Evolutionary conservation across 2,797 vertebrate species (phyloP).

Genomic region (Eidolon dupreanum): DNA sequence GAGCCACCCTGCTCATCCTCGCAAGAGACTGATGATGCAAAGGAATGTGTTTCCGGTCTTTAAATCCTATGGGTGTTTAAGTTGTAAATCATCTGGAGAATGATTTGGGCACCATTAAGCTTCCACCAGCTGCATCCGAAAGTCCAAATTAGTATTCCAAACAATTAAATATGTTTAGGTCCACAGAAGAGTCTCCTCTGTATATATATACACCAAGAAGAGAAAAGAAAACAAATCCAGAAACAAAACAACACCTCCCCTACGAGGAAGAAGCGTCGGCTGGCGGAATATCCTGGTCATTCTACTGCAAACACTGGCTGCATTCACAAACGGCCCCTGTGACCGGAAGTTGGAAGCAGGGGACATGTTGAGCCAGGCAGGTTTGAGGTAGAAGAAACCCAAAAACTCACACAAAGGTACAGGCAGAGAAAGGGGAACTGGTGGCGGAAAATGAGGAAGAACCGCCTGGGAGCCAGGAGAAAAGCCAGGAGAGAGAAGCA

Average conservation of each 20-base stretch:
- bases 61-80: not conserved
- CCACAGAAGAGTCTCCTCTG: not conserved
- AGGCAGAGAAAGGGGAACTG: not conserved
- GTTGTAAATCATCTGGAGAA: not conserved
- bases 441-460: not conserved
- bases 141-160: not conserved
- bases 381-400: not conserved
- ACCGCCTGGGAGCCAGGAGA: not conserved
- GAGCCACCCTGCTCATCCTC: accelerated
- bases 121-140: not conserved
- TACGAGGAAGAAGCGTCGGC: not conserved
- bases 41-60: not conserved
- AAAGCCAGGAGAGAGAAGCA: accelerated
- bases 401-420: not conserved
- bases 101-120: not conserved
- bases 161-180: not conserved
- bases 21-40: not conserved
- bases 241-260: not conserved
- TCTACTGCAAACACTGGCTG: not conserved
- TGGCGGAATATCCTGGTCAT: too few species aligned
- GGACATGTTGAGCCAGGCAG: not conserved
- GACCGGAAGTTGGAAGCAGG: not conserved
- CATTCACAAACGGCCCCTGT: too few species aligned
- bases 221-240: not conserved
- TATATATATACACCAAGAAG: not conserved